Conservation (phyloP, 1,140 invertebrate genomes). For the Euglossa dilemma region DNA sequence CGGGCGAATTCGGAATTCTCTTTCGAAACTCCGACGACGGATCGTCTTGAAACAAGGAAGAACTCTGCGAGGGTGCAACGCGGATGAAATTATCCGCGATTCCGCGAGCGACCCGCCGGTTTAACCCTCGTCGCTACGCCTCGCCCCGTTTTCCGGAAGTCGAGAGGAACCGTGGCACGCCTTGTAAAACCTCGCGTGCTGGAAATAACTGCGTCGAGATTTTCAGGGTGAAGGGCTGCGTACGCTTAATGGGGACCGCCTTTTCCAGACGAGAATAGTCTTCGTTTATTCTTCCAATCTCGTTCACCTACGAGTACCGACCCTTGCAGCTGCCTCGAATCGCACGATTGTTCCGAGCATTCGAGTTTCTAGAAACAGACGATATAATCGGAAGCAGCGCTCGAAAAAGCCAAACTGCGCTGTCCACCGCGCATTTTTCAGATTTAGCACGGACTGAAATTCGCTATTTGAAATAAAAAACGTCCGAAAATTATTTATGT, state of each 20-base stretch:
- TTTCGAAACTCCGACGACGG: conserved; percentile 4
- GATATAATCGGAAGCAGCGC: no score
- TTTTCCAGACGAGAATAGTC: not conserved
- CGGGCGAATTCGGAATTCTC: conserved; percentile 24
- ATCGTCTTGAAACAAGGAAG: conserved; percentile 33
- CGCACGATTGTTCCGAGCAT: not conserved
- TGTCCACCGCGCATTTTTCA: no score
- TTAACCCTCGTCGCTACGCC: conserved; percentile 3
- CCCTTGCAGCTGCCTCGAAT: not conserved
- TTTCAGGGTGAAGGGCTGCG: conserved; percentile 28
- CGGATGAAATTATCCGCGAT: conserved; percentile 40
- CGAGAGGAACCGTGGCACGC: not conserved
- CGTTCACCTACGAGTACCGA: not conserved
- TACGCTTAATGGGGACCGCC: conserved; percentile 19
- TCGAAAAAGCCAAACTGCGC: no score
- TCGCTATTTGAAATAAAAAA: no score
- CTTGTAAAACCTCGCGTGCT: not conserved
- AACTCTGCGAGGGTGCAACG: not conserved
- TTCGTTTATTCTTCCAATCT: conserved; percentile 17
- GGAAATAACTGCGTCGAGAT: conserved; percentile 44
- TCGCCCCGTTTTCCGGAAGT: not conserved
- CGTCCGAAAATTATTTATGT: no score
- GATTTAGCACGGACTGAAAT: no score
- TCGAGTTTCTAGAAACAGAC: no score
- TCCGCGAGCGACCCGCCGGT: not conserved